Base-by-base conservation (phyloP, 1,140 invertebrate genomes). In the Orchesella cincta region DNA sequence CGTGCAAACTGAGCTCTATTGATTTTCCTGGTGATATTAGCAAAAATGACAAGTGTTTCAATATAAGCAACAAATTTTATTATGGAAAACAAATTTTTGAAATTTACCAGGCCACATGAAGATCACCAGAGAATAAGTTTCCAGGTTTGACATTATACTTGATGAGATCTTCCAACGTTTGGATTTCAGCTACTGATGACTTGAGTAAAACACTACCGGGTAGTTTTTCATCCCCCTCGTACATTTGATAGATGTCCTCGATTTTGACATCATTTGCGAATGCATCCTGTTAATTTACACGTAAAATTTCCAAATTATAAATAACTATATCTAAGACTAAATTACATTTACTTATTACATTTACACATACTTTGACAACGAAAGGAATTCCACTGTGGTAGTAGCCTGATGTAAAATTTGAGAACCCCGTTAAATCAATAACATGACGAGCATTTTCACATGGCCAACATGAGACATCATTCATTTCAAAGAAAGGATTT, bases 391-490 rank as follows among this genome's bases (percentile, higher is more conserved):
- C 86, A 78, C 82, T 84, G 54, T 86, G 83, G 78, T 84, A 82
- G 77, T 85, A 85, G 26, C 74, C 78, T 33, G 79, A 54, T 23
- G 82, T 82, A 73, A 84, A 84, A 72, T 85, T 84, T 3, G 76
- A 73, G 51, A 83, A 81, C 2, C 82, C 83, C 20, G 84, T 84
- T 2, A 85, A 74, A 79, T 90, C 87, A 34, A 89, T 86, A 78
- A 93, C 85, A 78, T 89, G 89, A 81, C 88, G 85, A 0, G 92
- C 87, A 82, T 88, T 85, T 83, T 89, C 89, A 82, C 92, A 93
- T 12, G 92, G 91, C 90, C 90, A 92, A 83, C 92, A 93, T 82
- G 93, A 91, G 87, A 93, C 90, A 81, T 91, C 89, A 0, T 87
- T 84, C 8, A 92, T 87, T 81, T 88, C 87, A 83, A 92, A 93